Percentiles rank a stretch among this genome's conserved stretches.
phyloP scores from a whole-genome alignment of 2,888 invertebrate genomes.

The Rhamnusium bicolor region DNA sequence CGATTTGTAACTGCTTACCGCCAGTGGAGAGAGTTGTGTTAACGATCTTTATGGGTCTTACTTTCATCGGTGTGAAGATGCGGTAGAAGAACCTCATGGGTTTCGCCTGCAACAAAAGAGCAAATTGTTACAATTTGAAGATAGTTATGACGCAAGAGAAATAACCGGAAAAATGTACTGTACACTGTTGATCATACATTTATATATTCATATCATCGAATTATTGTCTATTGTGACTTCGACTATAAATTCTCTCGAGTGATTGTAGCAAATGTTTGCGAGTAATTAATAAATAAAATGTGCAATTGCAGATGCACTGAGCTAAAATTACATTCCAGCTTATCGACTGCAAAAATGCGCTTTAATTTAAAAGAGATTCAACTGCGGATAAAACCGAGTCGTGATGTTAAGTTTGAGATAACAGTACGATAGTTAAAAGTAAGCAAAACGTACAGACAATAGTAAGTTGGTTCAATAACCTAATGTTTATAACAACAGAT shows the following conservation, averaged over 20 bases:
- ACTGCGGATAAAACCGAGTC: not conserved
- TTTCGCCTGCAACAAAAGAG: constrained; percentile 71
- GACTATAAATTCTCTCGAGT: not conserved
- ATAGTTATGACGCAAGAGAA: too few species aligned
- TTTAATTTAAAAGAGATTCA: constrained; percentile 1
- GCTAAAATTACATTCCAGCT: not conserved
- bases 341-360: not conserved
- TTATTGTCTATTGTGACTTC: too few species aligned
- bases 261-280: not conserved
- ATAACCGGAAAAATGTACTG: too few species aligned
- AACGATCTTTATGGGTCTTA: constrained; percentile 68
- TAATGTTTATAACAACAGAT: constrained; percentile 31
- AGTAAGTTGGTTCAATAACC: constrained; percentile 29
- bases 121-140: not conserved
- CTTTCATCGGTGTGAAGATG: constrained; percentile 71
- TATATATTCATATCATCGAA: too few species aligned
- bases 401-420: not conserved
- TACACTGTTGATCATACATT: too few species aligned
- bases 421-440: constrained; percentile 10
- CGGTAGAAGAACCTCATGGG: constrained; percentile 80
- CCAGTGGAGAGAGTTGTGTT: constrained; percentile 66
- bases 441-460: constrained; percentile 22
- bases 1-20: constrained; percentile 68
- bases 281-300: not conserved
- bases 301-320: too few species aligned